Evolutionary conservation across 2,888 invertebrate genomes (phyloP), one percentile per base, ranked within the genome.

Genomic region (Dioctria rufipes): DNA sequence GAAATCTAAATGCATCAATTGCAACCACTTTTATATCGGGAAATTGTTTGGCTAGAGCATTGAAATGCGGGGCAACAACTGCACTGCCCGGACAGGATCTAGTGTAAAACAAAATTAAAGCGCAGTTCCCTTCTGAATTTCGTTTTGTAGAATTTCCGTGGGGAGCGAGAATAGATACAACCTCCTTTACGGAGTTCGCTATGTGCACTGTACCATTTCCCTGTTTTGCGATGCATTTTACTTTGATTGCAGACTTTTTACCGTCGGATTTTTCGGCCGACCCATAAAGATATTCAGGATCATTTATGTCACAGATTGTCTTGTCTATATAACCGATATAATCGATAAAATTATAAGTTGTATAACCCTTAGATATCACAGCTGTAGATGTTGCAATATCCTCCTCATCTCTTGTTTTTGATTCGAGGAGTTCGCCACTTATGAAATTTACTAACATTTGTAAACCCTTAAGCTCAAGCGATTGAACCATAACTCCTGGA

Each of bases 31-130:
- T 94, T 0, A 99, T 91, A 84, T 94, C 93, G 2, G 97, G 96
- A 89, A 95, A 98, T 3, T 95, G 93, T 85, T 96, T 91, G 1
- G 97, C 95, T 42, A 98, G 88, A 0, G 97, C 95, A 90, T 98
- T 98, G 86, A 94, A 96, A 87, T 96, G 93, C 5, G 96, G 96
- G 1, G 97, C 98, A 5, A 96, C 95, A 86, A 94, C 92, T 25
- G 96, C 95, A 85, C 97, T 97, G 86, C 97, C 98, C 2, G 95
- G 94, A 86, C 98, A 98, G 86, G 95, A 94, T 83, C 93, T 93
- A 0, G 98, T 95, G 88, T 95, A 98, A 89, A 98, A 98, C 84
- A 98, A 90, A 3, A 98, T 93, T 37, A 96, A 88, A 1, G 95
- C 92, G 88, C 96, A 96, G 81, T 91, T 90, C 3, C 92, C 93